Percentiles rank a stretch among this genome's conserved stretches.
These are phyloP conservation scores for Athripsodes cinereus DNA, from an alignment of 2,888 invertebrate genomes.

Conservation along the genomic window DNA sequence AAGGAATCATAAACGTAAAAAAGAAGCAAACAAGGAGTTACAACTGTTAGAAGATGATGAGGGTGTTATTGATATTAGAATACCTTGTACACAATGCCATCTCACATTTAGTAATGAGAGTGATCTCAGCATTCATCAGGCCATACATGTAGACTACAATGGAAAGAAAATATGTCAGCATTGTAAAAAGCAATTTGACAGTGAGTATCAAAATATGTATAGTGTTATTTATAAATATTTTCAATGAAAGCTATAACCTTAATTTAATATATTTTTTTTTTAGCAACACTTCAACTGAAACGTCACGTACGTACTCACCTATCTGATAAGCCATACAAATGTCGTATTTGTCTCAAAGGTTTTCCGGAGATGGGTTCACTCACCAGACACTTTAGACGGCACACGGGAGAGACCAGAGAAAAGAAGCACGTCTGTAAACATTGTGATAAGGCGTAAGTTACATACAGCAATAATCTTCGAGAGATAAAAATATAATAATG, in stretches of 20 bases:
- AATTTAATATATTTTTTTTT: slow-evolving; percentile 9
- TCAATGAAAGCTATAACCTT: not conserved
- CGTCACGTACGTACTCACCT: slow-evolving; percentile 52
- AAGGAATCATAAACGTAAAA: slow-evolving; percentile 30
- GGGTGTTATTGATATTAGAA: slow-evolving; percentile 23
- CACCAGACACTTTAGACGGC: slow-evolving; percentile 46
- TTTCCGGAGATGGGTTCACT: slow-evolving; percentile 51
- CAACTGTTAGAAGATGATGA: not conserved
- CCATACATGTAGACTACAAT: slow-evolving; percentile 36
- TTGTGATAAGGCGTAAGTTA: slow-evolving; percentile 46
- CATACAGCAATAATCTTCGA: no score
- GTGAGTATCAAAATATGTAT: slow-evolving; percentile 34
- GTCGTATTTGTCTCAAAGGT: slow-evolving; percentile 45
- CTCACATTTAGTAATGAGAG: slow-evolving; percentile 42
- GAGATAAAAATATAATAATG: no score
- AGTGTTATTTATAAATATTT: not conserved
- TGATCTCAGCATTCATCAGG: slow-evolving; percentile 46
- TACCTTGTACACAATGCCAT: slow-evolving; percentile 42
- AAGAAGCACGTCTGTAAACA: slow-evolving; percentile 44
- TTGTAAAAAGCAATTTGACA: slow-evolving; percentile 47
- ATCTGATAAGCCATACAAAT: slow-evolving; percentile 45
- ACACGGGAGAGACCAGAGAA: slow-evolving; percentile 45
- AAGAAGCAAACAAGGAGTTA: not conserved
- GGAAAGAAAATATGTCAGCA: slow-evolving; percentile 40
- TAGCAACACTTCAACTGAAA: slow-evolving; percentile 38